Percentiles rank a stretch among this genome's conserved stretches.
phyloP scores from a whole-genome alignment of 2,797 vertebrate genomes.

The Ctenopoma multispine region DNA sequence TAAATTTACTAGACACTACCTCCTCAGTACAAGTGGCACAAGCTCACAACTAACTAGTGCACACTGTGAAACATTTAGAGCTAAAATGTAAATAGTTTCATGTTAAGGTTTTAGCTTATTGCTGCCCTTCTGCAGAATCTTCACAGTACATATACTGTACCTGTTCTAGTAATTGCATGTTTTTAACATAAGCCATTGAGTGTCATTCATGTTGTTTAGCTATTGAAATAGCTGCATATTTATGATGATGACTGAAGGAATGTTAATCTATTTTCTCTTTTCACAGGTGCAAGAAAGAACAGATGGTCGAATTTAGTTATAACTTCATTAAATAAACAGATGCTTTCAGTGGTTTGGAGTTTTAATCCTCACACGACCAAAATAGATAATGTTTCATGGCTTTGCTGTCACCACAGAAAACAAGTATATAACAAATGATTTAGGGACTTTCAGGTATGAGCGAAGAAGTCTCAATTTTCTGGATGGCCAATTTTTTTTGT shows the following conservation, averaged over 20 bases:
- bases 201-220: neutral
- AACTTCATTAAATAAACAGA: conserved; percentile 17
- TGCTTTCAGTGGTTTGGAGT: neutral
- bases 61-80: neutral
- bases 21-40: no score
- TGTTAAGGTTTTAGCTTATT: no score
- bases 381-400: neutral
- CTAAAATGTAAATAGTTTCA: no score
- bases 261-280: conserved; percentile 5
- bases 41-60: neutral
- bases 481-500: neutral
- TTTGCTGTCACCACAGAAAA: neutral
- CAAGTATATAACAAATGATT: neutral
- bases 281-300: conserved; percentile 17
- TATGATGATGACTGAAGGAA: neutral
- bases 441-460: neutral
- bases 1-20: no score
- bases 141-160: no score
- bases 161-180: no score
- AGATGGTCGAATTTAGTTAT: conserved; percentile 34
- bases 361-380: conserved; percentile 25
- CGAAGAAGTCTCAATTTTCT: neutral
- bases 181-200: neutral
- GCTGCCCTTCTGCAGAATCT: no score
- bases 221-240: conserved; percentile 7